Conservation (phyloP, 2,797 vertebrate genomes). For the Neopelma chrysocephalum region DNA sequence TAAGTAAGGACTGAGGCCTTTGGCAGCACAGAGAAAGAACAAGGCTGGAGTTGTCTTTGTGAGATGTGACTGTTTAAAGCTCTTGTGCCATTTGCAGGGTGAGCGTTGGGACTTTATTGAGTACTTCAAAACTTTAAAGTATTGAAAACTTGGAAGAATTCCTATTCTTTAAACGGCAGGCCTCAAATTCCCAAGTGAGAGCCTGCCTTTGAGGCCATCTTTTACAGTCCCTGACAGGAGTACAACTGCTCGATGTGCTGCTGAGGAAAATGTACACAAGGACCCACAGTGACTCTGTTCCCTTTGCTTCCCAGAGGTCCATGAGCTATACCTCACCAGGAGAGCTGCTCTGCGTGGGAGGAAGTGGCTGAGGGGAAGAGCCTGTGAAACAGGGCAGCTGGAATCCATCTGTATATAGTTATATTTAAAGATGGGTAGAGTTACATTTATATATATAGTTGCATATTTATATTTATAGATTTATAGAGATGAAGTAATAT, state of each 20-base stretch:
- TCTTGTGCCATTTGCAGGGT: background rate
- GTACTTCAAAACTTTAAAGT: background rate
- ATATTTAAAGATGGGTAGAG: background rate
- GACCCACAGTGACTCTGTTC: background rate
- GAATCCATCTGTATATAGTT: background rate
- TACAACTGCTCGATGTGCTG: background rate
- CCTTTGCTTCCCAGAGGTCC: background rate
- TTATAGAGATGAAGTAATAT: no score
- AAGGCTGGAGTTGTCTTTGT: background rate
- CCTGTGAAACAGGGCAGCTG: background rate
- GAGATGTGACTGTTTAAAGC: background rate
- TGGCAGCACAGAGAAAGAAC: background rate
- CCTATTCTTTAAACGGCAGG: background rate
- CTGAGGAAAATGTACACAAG: background rate
- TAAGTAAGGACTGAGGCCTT: background rate
- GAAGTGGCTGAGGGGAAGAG: background rate
- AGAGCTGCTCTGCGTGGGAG: background rate
- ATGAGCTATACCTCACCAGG: no score
- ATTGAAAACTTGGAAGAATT: background rate
- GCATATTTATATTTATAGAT: no score
- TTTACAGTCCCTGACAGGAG: background rate
- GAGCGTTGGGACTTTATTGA: background rate
- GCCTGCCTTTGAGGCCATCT: background rate
- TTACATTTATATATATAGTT: background rate
- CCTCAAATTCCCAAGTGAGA: background rate